Conservation (phyloP, 2,888 invertebrate species). For the Teleiodes luculella region DNA sequence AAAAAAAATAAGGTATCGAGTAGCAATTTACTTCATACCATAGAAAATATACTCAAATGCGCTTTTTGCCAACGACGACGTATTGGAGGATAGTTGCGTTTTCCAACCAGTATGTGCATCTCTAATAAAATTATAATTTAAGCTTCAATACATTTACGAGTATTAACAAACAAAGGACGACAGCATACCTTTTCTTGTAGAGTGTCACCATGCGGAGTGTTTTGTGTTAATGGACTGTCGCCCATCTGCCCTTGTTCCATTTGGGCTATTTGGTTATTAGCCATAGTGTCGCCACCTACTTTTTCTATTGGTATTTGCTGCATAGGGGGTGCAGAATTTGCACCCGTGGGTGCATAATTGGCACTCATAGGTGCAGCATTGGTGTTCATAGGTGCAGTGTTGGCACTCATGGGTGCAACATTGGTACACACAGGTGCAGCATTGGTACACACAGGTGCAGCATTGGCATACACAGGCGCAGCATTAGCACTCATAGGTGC, state of each 20-base stretch:
- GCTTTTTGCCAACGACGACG: no score
- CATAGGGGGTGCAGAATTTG: background rate
- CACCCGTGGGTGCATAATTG: constrained; percentile 18
- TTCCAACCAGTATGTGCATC: no score
- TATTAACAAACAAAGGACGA: background rate
- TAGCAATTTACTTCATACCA: no score
- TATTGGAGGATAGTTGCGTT: no score
- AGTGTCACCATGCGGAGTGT: constrained; percentile 31
- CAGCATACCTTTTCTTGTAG: constrained; percentile 32
- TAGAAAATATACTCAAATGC: no score
- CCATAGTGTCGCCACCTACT: constrained; percentile 52
- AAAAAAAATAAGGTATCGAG: no score
- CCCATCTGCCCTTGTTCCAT: constrained; percentile 39
- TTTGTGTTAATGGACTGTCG: constrained; percentile 37
- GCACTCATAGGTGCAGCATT: constrained; percentile 24
- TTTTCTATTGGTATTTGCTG: constrained; percentile 44
- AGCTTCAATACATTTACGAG: no score
- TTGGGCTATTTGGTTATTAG: constrained; percentile 37
- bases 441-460: no score
- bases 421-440: no score
- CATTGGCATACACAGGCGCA: no score
- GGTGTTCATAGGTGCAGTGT: no score
- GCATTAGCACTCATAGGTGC: constrained; percentile 18
- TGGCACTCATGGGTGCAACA: constrained; percentile 17
- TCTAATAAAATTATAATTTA: no score